These are phyloP conservation scores for Balaeniceps rex DNA, from an alignment of 2,113 vertebrate genomes.

Conservation along the genomic window DNA sequence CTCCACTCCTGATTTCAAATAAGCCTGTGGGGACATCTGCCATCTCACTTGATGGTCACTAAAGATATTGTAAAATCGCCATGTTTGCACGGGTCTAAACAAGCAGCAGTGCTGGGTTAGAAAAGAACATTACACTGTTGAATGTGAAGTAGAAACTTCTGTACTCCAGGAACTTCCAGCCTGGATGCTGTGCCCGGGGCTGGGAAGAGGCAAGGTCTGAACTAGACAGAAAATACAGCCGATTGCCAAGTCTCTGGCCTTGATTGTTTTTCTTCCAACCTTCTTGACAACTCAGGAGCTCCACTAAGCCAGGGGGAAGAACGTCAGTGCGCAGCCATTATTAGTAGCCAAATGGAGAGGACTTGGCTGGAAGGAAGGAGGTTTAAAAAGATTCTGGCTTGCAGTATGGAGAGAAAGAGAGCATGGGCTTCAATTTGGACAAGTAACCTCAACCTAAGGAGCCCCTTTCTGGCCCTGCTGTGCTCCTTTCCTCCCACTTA, in stretches of 20 bases:
- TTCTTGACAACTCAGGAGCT: not conserved
- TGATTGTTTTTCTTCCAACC: not conserved
- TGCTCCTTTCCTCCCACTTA: not conserved
- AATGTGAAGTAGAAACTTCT: not conserved
- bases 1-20: not conserved
- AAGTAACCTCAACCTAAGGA: not conserved
- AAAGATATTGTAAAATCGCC: not conserved
- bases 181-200: not conserved
- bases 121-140: not conserved
- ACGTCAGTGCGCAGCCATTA: not conserved
- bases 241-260: not conserved
- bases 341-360: not conserved
- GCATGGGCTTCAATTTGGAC: not conserved
- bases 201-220: not conserved
- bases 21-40: not conserved
- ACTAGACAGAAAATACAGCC: not conserved
- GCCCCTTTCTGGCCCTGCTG: not conserved
- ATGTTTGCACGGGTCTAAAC: not conserved
- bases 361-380: not conserved
- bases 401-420: not conserved
- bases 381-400: not conserved
- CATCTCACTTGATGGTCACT: not conserved
- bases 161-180: not conserved
- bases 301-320: not conserved
- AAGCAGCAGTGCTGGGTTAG: not conserved